These are phyloP conservation scores for Phaonia tiefii DNA, from an alignment of 2,888 invertebrate species.

Conservation along the genomic window DNA sequence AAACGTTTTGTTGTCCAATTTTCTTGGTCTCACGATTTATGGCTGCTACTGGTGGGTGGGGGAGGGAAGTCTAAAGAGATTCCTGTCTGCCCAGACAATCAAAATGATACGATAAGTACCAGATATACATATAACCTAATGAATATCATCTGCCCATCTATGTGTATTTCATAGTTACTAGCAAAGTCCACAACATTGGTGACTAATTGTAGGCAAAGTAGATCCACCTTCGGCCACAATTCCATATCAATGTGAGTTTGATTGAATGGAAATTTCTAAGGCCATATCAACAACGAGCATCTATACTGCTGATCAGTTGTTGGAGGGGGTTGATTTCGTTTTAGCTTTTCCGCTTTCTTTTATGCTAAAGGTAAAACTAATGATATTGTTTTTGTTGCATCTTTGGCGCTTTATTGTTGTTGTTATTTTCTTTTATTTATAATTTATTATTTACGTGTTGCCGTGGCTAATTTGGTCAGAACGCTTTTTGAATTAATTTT, in stretches of 20 bases:
- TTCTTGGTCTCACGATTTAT: conserved; percentile 33
- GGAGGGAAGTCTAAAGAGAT: conserved; percentile 6
- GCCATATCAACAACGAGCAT: conserved; percentile 26
- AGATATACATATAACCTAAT: conserved; percentile 14
- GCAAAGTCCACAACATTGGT: conserved; percentile 37
- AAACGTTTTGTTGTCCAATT: conserved; percentile 15
- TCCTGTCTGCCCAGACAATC: neutral
- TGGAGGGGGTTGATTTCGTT: neutral
- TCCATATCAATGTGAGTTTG: conserved; percentile 67
- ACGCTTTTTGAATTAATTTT: conserved; percentile 47
- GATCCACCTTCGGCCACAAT: conserved; percentile 62
- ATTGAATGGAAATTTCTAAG: conserved; percentile 55
- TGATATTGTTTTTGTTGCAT: conserved; percentile 14
- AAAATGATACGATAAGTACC: neutral
- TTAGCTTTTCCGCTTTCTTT: conserved; percentile 25
- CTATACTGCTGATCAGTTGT: neutral
- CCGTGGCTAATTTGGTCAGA: conserved; percentile 54
- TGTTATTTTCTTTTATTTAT: conserved; percentile 34
- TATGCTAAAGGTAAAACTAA: conserved; percentile 14
- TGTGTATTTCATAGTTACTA: no score
- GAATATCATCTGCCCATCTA: no score
- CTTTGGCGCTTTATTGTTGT: conserved; percentile 34
- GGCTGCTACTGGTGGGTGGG: conserved; percentile 10
- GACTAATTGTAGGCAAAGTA: conserved; percentile 55
- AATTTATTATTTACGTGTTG: conserved; percentile 60